phyloP scores from a whole-genome alignment of 1,140 invertebrate species.

The Drusus annulatus region DNA sequence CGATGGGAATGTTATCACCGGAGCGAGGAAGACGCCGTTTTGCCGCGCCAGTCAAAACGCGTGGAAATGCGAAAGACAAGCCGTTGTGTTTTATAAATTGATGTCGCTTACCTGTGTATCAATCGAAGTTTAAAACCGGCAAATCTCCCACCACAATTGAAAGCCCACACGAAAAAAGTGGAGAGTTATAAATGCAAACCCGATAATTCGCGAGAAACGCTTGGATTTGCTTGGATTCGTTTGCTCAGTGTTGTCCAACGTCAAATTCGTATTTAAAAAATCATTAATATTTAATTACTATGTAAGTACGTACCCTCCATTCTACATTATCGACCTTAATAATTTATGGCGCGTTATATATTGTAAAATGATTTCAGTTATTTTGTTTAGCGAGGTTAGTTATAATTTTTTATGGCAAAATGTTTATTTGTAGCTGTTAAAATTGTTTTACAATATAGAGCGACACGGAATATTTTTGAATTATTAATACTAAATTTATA shows the following conservation, averaged over 20 bases:
- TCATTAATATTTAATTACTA: slow-evolving; percentile 21
- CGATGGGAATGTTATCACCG: slow-evolving; percentile 15
- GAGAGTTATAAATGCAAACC: slow-evolving; percentile 27
- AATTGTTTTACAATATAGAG: no score
- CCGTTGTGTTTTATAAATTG: slow-evolving; percentile 7
- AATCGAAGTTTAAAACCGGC: slow-evolving; percentile 31
- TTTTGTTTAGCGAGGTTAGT: no score
- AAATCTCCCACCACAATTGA: slow-evolving; percentile 41
- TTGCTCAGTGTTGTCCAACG: slow-evolving; percentile 21
- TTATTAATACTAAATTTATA: no score
- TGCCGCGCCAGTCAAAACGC: background rate
- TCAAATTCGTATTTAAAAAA: slow-evolving; percentile 19
- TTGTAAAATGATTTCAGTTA: no score
- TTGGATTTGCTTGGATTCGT: slow-evolving; percentile 9
- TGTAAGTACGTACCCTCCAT: slow-evolving; percentile 9
- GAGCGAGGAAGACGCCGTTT: slow-evolving; percentile 5
- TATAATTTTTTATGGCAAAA: no score
- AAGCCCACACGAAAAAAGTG: slow-evolving; percentile 45
- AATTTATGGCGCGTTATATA: no score
- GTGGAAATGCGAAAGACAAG: background rate
- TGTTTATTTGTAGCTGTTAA: no score
- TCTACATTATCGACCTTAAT: no score
- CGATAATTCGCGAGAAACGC: slow-evolving; percentile 23
- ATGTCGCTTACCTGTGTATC: slow-evolving; percentile 28
- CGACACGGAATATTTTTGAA: no score